phyloP scores from a whole-genome alignment of 1,140 invertebrate species.

The roundworm (Caenorhabditis elegans) region WBcel235 BX284605.5:15060001-15060500 shows the following conservation, averaged over 20 bases:
- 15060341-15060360: background rate
- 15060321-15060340: background rate
- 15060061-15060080: too few species aligned
- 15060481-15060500: too few species aligned
- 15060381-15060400: background rate
- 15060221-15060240: background rate
- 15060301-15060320: background rate
- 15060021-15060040: background rate
- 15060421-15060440: background rate
- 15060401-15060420: background rate
- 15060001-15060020: background rate
- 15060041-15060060: too few species aligned
- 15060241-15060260: constrained; percentile 19
- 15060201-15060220: constrained; percentile 24
- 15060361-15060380: background rate
- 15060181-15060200: background rate
- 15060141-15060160: background rate
- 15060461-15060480: too few species aligned
- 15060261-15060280: background rate
- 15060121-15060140: background rate
- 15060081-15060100: background rate
- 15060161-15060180: background rate
- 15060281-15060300: background rate
- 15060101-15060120: constrained; percentile 16
- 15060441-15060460: too few species aligned